Evolutionary conservation across 2,113 vertebrate species (phyloP), one percentile per base, ranked within the genome.

Genomic region (Muscicapa adusta): DNA sequence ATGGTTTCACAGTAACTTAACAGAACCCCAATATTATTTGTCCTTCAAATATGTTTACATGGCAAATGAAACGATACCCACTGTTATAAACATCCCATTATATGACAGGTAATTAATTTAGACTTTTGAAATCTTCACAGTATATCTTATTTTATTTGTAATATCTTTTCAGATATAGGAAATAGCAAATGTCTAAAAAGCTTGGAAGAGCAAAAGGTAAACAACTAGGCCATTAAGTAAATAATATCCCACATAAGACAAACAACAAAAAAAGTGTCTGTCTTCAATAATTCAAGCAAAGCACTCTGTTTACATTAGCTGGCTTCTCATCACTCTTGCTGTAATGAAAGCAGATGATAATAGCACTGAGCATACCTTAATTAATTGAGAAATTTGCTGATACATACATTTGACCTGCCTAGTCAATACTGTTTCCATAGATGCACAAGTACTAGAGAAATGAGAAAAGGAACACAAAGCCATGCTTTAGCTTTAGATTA

Each of bases 311-410:
- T 75, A 66, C 40, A 57, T 75, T 42, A 82, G 57, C 45, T 33
- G 61, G 77, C 51, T 85, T 78, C 45, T 47, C 48, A 57, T 54
- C 48, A 28, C 26, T 67, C 45, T 57, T 75, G 50, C 26, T 90
- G 60, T 31, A 91, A 91, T 67, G 58, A 94, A 91, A 85, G 54
- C 54, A 91, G 77, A 75, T 66, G 36, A 78, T n/a, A 89, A 85
- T 3, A 91, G 40, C 42, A 78, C 9, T n/a, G 22, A 89, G 38
- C 50, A 89, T 67, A 87, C 62, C 73, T 91, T 57, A 56, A 25
- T 38, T 63, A 85, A 93, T 8, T 62, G 34, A 86, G 75, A 92
- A 94, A 91, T 87, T 89, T 85, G 54, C n/a, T 84, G 42, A 43
- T 58, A 75, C 25, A 14, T 61, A 57, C 26, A 58, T 62, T 70